These are phyloP conservation scores for Eurypyga helias DNA, from an alignment of 2,113 vertebrate species.

Conservation along the genomic window DNA sequence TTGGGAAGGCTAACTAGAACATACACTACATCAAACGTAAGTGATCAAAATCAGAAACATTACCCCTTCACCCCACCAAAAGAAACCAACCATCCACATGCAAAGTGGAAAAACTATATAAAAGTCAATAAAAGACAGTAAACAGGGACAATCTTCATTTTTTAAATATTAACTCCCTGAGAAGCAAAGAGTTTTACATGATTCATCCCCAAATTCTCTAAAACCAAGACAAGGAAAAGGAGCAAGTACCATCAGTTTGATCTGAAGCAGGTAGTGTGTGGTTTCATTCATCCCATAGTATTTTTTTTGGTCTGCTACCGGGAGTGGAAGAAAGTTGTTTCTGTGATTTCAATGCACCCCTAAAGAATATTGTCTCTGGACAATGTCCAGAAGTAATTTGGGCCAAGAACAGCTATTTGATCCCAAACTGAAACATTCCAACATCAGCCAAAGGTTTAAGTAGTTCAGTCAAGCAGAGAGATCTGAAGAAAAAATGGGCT, in stretches of 20 bases:
- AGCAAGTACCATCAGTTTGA: background rate
- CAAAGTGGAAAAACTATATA: background rate
- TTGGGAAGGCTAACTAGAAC: background rate
- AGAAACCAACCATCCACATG: background rate
- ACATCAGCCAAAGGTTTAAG: background rate
- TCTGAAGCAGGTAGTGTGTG: background rate
- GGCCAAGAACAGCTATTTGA: background rate
- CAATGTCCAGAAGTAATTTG: background rate
- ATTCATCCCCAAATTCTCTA: background rate
- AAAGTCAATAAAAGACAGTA: background rate
- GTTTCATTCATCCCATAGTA: background rate
- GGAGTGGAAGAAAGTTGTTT: background rate
- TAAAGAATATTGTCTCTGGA: background rate
- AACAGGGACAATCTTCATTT: background rate
- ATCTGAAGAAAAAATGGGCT: background rate
- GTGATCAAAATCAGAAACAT: background rate
- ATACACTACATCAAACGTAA: background rate
- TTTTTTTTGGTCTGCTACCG: background rate
- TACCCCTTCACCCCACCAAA: background rate
- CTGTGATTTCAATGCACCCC: background rate
- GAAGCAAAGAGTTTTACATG: background rate
- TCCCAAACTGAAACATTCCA: background rate
- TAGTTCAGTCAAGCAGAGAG: background rate
- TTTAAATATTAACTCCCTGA: background rate
- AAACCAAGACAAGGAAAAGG: background rate